Evolutionary conservation across 37 sponge, comb jelly and placozoan genomes (phyloP), one percentile per base, ranked within the genome.

Genomic region (Aphrocallistes beatrix): DNA sequence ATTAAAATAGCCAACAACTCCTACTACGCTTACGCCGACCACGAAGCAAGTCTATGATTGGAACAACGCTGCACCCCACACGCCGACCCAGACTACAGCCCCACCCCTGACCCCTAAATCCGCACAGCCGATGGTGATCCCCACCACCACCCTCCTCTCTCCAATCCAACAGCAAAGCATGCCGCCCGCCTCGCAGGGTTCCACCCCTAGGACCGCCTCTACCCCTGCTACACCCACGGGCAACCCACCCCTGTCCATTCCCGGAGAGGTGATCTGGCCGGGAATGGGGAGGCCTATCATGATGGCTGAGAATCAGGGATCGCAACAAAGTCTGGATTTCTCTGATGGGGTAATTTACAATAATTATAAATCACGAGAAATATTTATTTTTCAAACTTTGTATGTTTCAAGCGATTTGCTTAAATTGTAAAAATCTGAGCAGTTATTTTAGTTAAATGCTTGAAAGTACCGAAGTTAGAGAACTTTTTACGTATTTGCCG

Each of bases 211-310:
- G n/a, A 19, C 75, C 32, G 10, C 28, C n/a, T 60, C 75, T 13
- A 60, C 75, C 6, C 75, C 75, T 32, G 75, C 34, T 60, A 60
- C 75, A 6, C 75, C 75, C n/a, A 60, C 75, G 34, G 75, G 75
- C n/a, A 42, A n/a, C n/a, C n/a, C 45, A 13, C 6, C 45, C 13
- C 45, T 42, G 45, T 3, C 75, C n/a, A 19, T 28, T 19, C 25
- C 8, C 25, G 75, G 75, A 13, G 25, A 32, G 8, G 21, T 6
- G n/a, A 32, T 60, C 1, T 60, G 75, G 75, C 75, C 75, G 10
- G 75, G 75, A 3, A 60, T 60, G n/a, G n/a, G n/a, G 6, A 60
- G 75, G n/a, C 75, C 10, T 19, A 21, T 60, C 21, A 60, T 60
- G 75, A 60, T 60, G 75, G 3, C 25, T 19, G 75, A 60, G 8